Percentiles rank a stretch among this genome's conserved stretches.
phyloP scores from a whole-genome alignment of 1,140 invertebrate genomes.

The Drosophila nigrodunni region DNA sequence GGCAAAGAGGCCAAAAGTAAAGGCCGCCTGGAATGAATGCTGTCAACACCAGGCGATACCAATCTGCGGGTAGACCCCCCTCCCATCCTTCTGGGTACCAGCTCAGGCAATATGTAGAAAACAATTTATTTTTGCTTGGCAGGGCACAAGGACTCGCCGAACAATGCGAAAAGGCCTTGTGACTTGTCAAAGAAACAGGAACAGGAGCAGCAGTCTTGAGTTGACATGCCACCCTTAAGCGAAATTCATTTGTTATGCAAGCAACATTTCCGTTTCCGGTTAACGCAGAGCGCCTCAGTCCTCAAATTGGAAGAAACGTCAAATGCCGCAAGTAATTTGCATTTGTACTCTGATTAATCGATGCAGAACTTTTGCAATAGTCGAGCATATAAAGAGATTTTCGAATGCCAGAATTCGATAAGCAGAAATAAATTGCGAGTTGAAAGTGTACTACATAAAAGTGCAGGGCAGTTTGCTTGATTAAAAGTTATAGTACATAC shows the following conservation, averaged over 20 bases:
- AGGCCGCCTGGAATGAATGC: constrained; percentile 45
- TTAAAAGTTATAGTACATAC: background rate
- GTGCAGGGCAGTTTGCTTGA: background rate
- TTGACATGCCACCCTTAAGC: constrained; percentile 52
- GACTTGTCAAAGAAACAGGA: constrained; percentile 57
- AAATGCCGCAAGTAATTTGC: constrained; percentile 72
- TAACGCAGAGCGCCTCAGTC: constrained; percentile 64
- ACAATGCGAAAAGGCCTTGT: constrained; percentile 70
- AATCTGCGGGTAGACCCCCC: constrained; percentile 47
- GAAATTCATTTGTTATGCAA: constrained; percentile 80
- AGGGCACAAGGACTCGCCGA: constrained; percentile 48
- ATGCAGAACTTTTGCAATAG: constrained; percentile 20
- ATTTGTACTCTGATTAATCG: constrained; percentile 72
- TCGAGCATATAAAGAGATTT: constrained; percentile 3
- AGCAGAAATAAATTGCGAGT: background rate
- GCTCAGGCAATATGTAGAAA: constrained; percentile 62
- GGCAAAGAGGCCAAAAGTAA: constrained; percentile 20
- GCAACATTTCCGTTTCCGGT: constrained; percentile 79
- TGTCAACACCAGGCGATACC: constrained; percentile 72
- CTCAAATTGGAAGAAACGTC: constrained; percentile 48
- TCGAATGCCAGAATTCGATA: background rate
- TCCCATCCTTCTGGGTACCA: background rate
- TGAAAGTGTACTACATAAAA: background rate
- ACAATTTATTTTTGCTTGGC: constrained; percentile 67
- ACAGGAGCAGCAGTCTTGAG: constrained; percentile 10